A percentile compares a stretch with the other conserved stretches of the same genome.
Evolutionary conservation across 2,888 invertebrate species (phyloP).

Genomic region (Apodemia mormo): DNA sequence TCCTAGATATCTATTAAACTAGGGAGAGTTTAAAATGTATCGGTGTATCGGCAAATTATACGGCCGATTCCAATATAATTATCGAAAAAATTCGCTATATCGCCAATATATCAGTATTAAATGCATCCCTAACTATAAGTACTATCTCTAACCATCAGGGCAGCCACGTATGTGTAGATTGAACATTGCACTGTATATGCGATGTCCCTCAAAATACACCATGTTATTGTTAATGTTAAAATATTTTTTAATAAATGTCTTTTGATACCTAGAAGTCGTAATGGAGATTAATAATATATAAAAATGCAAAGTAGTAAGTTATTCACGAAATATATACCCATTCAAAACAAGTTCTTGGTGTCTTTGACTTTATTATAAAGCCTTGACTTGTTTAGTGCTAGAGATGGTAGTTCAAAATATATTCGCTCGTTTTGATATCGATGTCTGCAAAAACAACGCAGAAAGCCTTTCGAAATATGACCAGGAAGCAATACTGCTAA

Average conservation of each 20-base stretch:
- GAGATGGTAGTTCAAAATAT: background rate
- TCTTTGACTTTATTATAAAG: conserved; percentile 6
- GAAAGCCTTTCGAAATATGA: conserved; percentile 2
- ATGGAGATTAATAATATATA: conserved; percentile 1
- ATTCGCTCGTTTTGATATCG: background rate
- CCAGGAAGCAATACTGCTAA: conserved; percentile 16
- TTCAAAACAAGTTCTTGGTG: conserved; percentile 13
- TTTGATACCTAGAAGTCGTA: background rate
- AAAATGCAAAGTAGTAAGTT: conserved; percentile 3
- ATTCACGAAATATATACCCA: conserved; percentile 9
- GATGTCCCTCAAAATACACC: too few relatives aligned
- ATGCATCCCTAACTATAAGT: too few relatives aligned
- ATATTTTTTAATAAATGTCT: background rate
- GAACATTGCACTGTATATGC: too few relatives aligned
- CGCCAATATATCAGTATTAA: too few relatives aligned
- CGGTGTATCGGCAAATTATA: too few relatives aligned
- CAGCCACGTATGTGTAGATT: too few relatives aligned
- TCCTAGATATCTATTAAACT: too few relatives aligned
- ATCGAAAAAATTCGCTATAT: too few relatives aligned
- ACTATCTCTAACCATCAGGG: too few relatives aligned
- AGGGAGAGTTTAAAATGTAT: too few relatives aligned
- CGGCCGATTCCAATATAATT: too few relatives aligned
- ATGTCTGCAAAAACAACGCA: conserved; percentile 10
- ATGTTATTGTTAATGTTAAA: too few relatives aligned
- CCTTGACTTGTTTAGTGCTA: conserved; percentile 5